These are phyloP conservation scores for Pelmatolapia mariae DNA, from an alignment of 2,113 vertebrate genomes.

Conservation along the genomic window DNA sequence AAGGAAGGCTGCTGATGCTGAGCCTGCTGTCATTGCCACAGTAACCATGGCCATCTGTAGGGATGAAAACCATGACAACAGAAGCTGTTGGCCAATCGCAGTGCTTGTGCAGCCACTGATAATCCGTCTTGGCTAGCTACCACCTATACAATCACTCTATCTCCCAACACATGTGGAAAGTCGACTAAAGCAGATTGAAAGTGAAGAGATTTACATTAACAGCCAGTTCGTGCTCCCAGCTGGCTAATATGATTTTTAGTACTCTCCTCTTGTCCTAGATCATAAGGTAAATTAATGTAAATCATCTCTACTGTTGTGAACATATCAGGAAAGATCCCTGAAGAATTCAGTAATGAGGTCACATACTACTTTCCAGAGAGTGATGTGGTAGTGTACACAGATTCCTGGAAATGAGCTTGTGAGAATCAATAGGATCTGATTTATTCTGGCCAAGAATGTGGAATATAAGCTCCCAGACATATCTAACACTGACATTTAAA, in stretches of 20 bases:
- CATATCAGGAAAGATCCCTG: constrained; percentile 20
- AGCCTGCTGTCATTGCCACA: constrained; percentile 55
- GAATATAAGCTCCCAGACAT: neutral
- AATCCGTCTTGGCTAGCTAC: constrained; percentile 47
- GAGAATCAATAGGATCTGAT: constrained; percentile 26
- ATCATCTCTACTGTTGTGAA: constrained; percentile 13
- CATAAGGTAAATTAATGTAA: constrained; percentile 7
- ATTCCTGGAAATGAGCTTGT: constrained; percentile 19
- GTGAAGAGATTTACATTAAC: constrained; percentile 16
- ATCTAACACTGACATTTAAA: neutral
- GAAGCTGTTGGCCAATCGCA: constrained; percentile 48
- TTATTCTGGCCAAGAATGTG: neutral
- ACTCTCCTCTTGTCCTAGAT: neutral
- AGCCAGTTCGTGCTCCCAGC: neutral
- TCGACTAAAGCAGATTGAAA: constrained; percentile 10
- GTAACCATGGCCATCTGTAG: constrained; percentile 66
- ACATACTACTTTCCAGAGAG: constrained; percentile 33
- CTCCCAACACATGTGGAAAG: neutral
- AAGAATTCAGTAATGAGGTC: constrained; percentile 52
- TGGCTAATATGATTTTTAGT: neutral
- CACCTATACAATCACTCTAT: constrained; percentile 2
- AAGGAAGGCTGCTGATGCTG: constrained; percentile 30
- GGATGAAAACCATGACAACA: constrained; percentile 58
- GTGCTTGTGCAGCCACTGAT: constrained; percentile 19
- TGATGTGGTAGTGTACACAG: constrained; percentile 4